Evolutionary conservation across 1,140 invertebrate genomes (phyloP).

Genomic region (Physella acuta): DNA sequence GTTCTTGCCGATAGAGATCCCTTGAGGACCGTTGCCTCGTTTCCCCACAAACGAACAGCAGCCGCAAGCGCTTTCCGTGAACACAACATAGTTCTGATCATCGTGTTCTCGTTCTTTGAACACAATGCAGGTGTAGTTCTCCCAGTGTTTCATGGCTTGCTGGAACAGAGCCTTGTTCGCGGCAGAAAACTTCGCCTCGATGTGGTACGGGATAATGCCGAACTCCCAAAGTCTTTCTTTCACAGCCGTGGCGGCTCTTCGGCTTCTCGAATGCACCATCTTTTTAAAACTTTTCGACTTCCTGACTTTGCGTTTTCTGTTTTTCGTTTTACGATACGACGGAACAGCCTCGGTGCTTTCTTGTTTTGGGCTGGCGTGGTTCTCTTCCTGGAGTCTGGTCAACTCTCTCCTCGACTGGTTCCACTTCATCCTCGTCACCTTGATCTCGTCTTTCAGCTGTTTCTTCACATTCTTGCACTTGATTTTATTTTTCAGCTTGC

Average conservation of each 20-base stretch:
- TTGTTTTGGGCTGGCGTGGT: not conserved
- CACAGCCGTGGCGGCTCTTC: constrained; percentile 85
- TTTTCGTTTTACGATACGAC: not conserved
- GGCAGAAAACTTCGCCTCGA: constrained; percentile 91
- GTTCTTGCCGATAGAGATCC: constrained; percentile 97
- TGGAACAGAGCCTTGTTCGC: constrained; percentile 95
- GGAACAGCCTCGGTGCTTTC: not conserved
- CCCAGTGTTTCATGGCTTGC: constrained; percentile 98
- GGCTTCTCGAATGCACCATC: constrained; percentile 26
- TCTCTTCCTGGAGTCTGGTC: not conserved
- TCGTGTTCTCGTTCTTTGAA: constrained; percentile 86
- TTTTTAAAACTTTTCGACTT: no score
- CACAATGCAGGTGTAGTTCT: constrained; percentile 96
- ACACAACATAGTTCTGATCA: constrained; percentile 83
- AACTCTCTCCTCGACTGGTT: constrained; percentile 19
- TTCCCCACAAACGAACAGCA: constrained; percentile 99
- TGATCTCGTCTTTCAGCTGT: constrained; percentile 25
- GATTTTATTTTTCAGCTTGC: constrained; percentile 12
- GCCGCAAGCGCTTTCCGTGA: constrained; percentile 63
- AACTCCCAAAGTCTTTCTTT: constrained; percentile 95
- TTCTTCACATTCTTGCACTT: constrained; percentile 22
- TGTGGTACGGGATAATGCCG: constrained; percentile 97
- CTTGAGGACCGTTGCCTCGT: constrained; percentile 91
- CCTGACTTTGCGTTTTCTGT: not conserved
- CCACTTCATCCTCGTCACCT: constrained; percentile 26